Evolutionary conservation across 2,888 invertebrate species (phyloP).

Genomic region (Chalcis sispes): DNA sequence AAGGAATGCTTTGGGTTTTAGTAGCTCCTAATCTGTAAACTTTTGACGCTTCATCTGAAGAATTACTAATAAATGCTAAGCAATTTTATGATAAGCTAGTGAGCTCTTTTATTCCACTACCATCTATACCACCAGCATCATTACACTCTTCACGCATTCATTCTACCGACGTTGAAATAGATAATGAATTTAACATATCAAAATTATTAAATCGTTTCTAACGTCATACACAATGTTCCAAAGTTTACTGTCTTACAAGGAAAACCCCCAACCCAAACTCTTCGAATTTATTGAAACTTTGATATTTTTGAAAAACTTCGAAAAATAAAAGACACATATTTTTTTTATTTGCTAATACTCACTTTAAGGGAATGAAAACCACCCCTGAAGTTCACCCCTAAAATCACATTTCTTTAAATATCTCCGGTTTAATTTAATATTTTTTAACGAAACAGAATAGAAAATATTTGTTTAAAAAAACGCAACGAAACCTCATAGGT

Average conservation of each 20-base stretch:
- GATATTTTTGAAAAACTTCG: no score
- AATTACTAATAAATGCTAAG: constrained; percentile 28
- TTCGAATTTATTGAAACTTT: no score
- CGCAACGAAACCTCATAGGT: no score
- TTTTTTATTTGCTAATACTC: no score
- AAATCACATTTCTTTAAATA: no score
- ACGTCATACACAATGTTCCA: constrained; percentile 20
- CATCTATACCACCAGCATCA: constrained; percentile 12
- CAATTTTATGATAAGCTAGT: constrained; percentile 23
- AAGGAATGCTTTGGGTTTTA: constrained; percentile 22
- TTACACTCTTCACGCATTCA: constrained; percentile 13
- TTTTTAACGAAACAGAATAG: no score
- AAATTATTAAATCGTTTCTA: constrained; percentile 35
- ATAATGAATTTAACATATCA: constrained; percentile 26
- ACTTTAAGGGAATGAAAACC: no score
- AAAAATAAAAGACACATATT: no score
- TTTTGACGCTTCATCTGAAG: constrained; percentile 28
- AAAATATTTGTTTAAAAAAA: no score
- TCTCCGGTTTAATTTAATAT: no score
- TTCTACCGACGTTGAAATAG: constrained; percentile 25
- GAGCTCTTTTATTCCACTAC: constrained; percentile 23
- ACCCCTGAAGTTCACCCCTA: no score
- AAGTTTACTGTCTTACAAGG: not conserved
- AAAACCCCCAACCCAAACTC: no score
- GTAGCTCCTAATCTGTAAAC: constrained; percentile 16